Evolutionary conservation across 2,888 invertebrate genomes (phyloP).

Genomic region (Beris chalybata): DNA sequence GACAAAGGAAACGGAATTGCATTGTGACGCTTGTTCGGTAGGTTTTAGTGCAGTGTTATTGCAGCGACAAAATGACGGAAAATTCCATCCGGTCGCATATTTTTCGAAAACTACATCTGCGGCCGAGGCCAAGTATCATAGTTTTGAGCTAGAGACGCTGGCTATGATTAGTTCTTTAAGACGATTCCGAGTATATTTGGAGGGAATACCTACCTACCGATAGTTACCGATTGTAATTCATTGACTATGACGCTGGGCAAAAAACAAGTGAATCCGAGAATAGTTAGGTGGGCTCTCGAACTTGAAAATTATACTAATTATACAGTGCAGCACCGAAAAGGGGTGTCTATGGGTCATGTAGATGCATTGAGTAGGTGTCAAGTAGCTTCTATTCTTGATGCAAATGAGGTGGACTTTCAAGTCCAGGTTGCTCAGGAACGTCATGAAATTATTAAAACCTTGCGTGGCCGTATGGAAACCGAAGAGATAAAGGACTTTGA

Average conservation of each 20-base stretch:
- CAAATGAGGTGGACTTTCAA: background rate
- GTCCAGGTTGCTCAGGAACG: background rate
- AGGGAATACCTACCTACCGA: conserved; percentile 43
- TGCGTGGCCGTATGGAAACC: conserved; percentile 38
- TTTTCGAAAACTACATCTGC: conserved; percentile 44
- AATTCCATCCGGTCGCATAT: conserved; percentile 45
- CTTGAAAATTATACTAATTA: conserved; percentile 38
- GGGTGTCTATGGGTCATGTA: conserved; percentile 43
- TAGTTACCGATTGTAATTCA: conserved; percentile 45
- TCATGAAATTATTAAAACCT: conserved; percentile 37
- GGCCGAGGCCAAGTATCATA: conserved; percentile 44
- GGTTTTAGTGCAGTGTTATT: conserved; percentile 44
- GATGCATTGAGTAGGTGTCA: conserved; percentile 43
- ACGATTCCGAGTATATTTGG: conserved; percentile 43
- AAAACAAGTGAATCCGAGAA: conserved; percentile 40
- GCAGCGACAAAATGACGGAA: conserved; percentile 39
- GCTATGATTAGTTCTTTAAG: conserved; percentile 44
- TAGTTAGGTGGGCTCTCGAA: conserved; percentile 34
- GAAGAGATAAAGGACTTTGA: background rate
- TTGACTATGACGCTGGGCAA: conserved; percentile 37
- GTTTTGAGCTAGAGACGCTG: conserved; percentile 46
- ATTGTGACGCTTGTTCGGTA: conserved; percentile 44
- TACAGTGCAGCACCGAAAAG: conserved; percentile 35
- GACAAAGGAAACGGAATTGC: conserved; percentile 43
- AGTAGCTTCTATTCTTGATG: background rate